Percentiles rank a stretch among this genome's conserved stretches.
Conservation (phyloP, 2,888 invertebrate genomes). For the Idaea dimidiata region DNA sequence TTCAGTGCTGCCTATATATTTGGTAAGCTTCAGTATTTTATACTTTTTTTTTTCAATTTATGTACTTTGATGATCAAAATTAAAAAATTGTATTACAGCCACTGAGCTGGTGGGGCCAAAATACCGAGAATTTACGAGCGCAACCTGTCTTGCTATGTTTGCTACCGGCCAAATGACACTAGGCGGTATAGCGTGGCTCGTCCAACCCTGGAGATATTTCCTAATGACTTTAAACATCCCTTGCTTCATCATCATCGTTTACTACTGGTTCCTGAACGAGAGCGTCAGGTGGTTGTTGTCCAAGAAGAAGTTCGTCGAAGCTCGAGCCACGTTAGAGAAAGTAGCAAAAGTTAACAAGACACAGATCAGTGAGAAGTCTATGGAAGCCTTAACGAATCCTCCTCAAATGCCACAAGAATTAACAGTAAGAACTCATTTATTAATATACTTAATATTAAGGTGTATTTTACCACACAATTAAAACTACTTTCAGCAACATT, state of each 20-base stretch:
- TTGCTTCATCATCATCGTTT: constrained; percentile 82
- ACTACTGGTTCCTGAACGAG: constrained; percentile 84
- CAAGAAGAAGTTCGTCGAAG: constrained; percentile 82
- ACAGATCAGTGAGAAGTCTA: constrained; percentile 75
- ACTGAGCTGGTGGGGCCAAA: constrained; percentile 89
- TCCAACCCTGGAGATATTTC: constrained; percentile 85
- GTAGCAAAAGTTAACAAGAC: constrained; percentile 83
- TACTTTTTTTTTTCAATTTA: neutral
- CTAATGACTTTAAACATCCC: constrained; percentile 85
- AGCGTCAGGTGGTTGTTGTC: constrained; percentile 89
- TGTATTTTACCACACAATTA: constrained; percentile 7
- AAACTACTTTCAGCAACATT: neutral
- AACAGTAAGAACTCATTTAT: neutral
- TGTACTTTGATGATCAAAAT: neutral
- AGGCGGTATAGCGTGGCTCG: constrained; percentile 84
- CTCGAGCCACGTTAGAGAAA: constrained; percentile 79
- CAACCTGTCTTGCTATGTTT: constrained; percentile 85
- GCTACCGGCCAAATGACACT: constrained; percentile 86
- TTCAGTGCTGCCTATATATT: constrained; percentile 75
- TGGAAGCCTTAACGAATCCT: constrained; percentile 61
- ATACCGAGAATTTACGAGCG: constrained; percentile 85
- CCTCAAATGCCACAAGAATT: constrained; percentile 41
- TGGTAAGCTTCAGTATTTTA: constrained; percentile 36
- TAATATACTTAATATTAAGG: neutral
- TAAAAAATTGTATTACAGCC: constrained; percentile 59